Evolutionary conservation across 2,888 invertebrate genomes (phyloP).

Genomic region (Branchellion lobata): DNA sequence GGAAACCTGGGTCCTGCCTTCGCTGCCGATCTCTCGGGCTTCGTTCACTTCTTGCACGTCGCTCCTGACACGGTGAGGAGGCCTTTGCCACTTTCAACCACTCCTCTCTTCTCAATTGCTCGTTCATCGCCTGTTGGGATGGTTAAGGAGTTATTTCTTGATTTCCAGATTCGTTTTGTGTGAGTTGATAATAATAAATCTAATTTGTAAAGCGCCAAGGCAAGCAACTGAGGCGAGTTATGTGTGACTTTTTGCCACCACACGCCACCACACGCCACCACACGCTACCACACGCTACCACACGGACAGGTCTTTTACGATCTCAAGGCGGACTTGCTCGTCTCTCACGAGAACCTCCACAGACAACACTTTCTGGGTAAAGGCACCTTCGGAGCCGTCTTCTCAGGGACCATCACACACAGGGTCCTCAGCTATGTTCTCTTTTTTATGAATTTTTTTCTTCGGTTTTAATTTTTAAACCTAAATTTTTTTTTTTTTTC

Average conservation of each 20-base stretch:
- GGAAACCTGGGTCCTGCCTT: constrained; percentile 68
- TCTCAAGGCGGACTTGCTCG: constrained; percentile 77
- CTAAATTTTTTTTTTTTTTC: too few species aligned
- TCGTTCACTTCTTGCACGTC: constrained; percentile 69
- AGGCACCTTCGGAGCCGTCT: constrained; percentile 98
- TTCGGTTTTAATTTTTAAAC: background rate
- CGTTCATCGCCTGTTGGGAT: too few species aligned
- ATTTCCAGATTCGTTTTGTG: background rate
- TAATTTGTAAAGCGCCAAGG: too few species aligned
- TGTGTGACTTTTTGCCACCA: background rate
- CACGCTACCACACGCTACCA: background rate
- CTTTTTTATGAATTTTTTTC: background rate
- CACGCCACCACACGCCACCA: too few species aligned
- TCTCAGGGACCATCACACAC: constrained; percentile 62
- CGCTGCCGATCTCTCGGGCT: constrained; percentile 55
- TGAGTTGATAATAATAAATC: too few species aligned
- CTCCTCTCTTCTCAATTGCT: background rate
- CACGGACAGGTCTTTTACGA: constrained; percentile 76
- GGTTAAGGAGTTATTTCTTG: background rate
- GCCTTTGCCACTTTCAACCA: background rate
- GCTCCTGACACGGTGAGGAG: constrained; percentile 82
- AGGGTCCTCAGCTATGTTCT: constrained; percentile 53
- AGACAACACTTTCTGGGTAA: constrained; percentile 74
- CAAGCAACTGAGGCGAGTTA: too few species aligned
- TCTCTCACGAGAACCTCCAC: constrained; percentile 75